Conservation (phyloP, 2,113 vertebrate species). For the Vanacampus margaritifer region DNA sequence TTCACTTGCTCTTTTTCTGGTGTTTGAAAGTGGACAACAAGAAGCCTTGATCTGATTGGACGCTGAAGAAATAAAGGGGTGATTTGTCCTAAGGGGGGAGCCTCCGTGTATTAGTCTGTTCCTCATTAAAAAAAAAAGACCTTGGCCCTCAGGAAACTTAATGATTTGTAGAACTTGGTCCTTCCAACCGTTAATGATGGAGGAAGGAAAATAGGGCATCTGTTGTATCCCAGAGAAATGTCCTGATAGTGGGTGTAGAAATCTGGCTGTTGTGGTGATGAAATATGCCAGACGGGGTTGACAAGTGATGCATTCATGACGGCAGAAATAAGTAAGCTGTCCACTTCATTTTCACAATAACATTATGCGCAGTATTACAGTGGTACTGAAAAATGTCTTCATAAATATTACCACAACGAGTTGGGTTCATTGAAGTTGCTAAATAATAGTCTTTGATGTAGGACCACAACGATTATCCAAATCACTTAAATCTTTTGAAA, state of each 20-base stretch:
- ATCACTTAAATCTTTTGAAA: too few relatives aligned
- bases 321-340: neutral
- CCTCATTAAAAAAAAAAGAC: neutral
- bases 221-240: neutral
- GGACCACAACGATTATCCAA: too few relatives aligned
- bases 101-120: neutral
- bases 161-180: neutral
- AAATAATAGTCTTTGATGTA: neutral
- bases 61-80: neutral
- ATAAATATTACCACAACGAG: neutral
- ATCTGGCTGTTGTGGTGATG: neutral
- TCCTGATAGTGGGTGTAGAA: neutral
- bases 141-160: neutral
- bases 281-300: neutral
- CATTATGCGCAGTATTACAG: too few relatives aligned
- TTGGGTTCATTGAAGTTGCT: neutral
- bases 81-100: neutral
- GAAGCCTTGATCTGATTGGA: neutral
- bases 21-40: neutral
- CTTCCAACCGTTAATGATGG: neutral
- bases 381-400: too few relatives aligned
- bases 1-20: neutral
- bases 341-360: neutral
- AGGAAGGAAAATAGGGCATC: neutral
- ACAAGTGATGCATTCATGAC: slow-evolving; percentile 7